These are phyloP conservation scores for Ceratina japonica DNA, from an alignment of 1,140 invertebrate species.

Conservation along the genomic window DNA sequence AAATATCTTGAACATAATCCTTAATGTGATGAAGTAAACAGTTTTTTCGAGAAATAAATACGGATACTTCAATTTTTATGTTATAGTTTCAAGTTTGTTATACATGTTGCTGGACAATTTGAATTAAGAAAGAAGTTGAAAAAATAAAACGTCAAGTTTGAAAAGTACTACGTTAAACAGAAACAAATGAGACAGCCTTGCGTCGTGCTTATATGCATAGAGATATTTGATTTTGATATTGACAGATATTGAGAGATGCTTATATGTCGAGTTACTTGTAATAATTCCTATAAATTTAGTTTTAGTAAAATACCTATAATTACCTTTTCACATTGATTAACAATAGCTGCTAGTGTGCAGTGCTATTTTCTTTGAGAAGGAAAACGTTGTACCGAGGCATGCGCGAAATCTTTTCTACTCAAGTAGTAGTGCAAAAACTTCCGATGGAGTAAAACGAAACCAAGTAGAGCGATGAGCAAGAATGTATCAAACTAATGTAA, in stretches of 20 bases:
- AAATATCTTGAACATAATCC: neutral
- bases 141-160: neutral
- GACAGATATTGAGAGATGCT: too few relatives aligned
- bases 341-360: neutral
- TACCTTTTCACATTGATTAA: neutral
- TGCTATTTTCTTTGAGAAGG: conserved; percentile 3
- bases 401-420: neutral
- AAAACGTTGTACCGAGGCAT: neutral
- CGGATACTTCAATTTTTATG: neutral
- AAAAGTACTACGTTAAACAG: conserved; percentile 25
- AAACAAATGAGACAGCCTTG: neutral
- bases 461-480: too few relatives aligned
- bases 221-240: too few relatives aligned
- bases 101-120: neutral
- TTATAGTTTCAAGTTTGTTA: too few relatives aligned
- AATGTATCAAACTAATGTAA: neutral
- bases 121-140: neutral
- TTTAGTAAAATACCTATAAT: neutral
- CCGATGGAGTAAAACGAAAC: neutral
- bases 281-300: neutral
- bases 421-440: conserved; percentile 1
- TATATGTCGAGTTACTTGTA: neutral
- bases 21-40: neutral
- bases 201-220: too few relatives aligned
- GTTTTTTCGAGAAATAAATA: neutral